These are phyloP conservation scores for Acanthosoma haemorrhoidale DNA, from an alignment of 2,888 invertebrate species.

Conservation along the genomic window DNA sequence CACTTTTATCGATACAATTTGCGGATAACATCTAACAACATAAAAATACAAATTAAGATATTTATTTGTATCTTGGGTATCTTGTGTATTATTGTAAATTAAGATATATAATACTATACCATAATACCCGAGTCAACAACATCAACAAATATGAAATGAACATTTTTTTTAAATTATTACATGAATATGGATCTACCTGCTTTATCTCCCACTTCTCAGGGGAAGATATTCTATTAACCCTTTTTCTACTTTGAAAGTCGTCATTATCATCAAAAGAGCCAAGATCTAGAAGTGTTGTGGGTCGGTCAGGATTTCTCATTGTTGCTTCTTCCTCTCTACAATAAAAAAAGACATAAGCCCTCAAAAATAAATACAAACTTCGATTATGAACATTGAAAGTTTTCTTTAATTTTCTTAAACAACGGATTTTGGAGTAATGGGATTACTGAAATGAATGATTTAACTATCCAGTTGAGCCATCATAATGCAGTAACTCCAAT, in stretches of 20 bases:
- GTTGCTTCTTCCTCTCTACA: conserved; percentile 54
- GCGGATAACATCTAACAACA: conserved; percentile 75
- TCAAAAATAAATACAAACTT: neutral
- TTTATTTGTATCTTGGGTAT: too few species aligned
- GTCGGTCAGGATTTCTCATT: conserved; percentile 89
- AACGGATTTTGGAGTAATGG: too few species aligned
- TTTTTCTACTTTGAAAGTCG: conserved; percentile 67
- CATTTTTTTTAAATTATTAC: neutral
- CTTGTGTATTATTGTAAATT: too few species aligned
- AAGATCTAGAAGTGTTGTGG: conserved; percentile 54
- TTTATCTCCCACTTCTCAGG: conserved; percentile 98
- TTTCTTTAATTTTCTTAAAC: too few species aligned
- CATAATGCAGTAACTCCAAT: too few species aligned
- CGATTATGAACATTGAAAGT: too few species aligned
- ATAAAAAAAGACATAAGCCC: neutral
- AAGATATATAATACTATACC: too few species aligned
- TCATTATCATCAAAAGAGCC: conserved; percentile 68
- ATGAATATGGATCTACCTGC: conserved; percentile 53
- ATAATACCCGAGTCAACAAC: too few species aligned
- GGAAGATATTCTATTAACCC: conserved; percentile 87
- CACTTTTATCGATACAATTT: conserved; percentile 84
- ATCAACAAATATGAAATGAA: too few species aligned
- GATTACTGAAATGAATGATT: too few species aligned
- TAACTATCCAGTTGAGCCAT: too few species aligned
- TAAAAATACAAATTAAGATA: neutral